Evolutionary conservation across 2,113 vertebrate species (phyloP).

Genomic region (Origma solitaria): DNA sequence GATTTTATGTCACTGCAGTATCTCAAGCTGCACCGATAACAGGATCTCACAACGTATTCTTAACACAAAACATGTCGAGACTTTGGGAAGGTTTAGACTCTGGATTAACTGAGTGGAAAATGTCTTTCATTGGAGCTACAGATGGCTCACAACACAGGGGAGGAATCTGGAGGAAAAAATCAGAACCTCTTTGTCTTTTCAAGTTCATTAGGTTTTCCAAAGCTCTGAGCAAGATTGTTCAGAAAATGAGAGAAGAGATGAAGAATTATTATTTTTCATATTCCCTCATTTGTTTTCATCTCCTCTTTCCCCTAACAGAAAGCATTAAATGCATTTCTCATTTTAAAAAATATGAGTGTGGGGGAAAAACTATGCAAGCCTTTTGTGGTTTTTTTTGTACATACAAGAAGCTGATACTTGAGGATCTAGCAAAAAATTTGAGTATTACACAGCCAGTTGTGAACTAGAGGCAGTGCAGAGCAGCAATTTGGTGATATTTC

Average conservation of each 20-base stretch:
- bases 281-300: not conserved
- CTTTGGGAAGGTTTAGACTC: constrained; percentile 51
- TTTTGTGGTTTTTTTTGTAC: not conserved
- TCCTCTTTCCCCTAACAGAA: not conserved
- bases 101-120: constrained; percentile 60
- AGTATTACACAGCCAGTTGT: not conserved
- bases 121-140: constrained; percentile 37
- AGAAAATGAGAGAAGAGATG: not conserved
- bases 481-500: not conserved
- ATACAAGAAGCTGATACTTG: not conserved
- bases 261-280: not conserved
- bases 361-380: not conserved
- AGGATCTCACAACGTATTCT: constrained; percentile 27
- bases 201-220: constrained; percentile 12
- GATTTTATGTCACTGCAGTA: constrained; percentile 57
- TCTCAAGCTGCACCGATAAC: constrained; percentile 57
- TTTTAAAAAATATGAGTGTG: not conserved
- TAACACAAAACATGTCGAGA: constrained; percentile 52
- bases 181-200: constrained; percentile 18
- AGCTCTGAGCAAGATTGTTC: not conserved
- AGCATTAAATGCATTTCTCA: not conserved
- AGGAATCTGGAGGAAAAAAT: not conserved
- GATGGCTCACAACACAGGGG: constrained; percentile 35
- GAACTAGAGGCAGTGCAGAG: not conserved
- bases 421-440: not conserved